These are phyloP conservation scores for Drosophila macrospina DNA, from an alignment of 2,888 invertebrate genomes.

Conservation along the genomic window DNA sequence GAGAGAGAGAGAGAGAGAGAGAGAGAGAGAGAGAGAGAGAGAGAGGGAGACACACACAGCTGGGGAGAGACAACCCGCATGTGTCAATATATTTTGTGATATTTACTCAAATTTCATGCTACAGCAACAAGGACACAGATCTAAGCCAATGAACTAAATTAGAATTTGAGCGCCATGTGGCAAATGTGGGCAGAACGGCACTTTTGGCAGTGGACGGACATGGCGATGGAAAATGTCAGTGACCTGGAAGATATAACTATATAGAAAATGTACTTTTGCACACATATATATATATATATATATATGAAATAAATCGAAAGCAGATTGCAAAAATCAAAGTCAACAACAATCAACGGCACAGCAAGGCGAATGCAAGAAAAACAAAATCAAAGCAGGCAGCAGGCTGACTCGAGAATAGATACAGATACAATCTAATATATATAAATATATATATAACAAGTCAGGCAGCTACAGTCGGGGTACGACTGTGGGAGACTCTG, in stretches of 20 bases:
- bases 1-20: slow-evolving; percentile 19
- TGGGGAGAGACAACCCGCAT: slow-evolving; percentile 56
- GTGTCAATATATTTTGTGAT: slow-evolving; percentile 71
- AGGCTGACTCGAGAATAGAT: slow-evolving; percentile 25
- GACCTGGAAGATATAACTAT: slow-evolving; percentile 63
- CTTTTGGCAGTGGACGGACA: slow-evolving; percentile 40
- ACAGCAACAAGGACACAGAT: slow-evolving; percentile 31
- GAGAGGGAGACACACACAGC: slow-evolving; percentile 22
- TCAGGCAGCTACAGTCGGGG: too few relatives aligned
- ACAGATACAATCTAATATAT: slow-evolving; percentile 8
- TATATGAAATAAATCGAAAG: slow-evolving; percentile 72
- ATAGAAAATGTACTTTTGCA: neutral
- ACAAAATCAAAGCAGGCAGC: slow-evolving; percentile 5
- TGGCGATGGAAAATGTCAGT: slow-evolving; percentile 52
- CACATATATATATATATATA: neutral
- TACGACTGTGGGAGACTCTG: too few relatives aligned
- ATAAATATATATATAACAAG: too few relatives aligned
- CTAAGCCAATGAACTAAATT: slow-evolving; percentile 73
- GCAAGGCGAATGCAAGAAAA: slow-evolving; percentile 18
- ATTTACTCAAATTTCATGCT: slow-evolving; percentile 71
- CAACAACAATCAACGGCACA: slow-evolving; percentile 70
- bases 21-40: slow-evolving; percentile 11
- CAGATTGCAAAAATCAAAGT: slow-evolving; percentile 78
- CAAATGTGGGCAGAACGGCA: slow-evolving; percentile 23
- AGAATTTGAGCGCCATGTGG: slow-evolving; percentile 53